Evolutionary conservation across 2,888 invertebrate genomes (phyloP).

Genomic region (Orthosia cruda): DNA sequence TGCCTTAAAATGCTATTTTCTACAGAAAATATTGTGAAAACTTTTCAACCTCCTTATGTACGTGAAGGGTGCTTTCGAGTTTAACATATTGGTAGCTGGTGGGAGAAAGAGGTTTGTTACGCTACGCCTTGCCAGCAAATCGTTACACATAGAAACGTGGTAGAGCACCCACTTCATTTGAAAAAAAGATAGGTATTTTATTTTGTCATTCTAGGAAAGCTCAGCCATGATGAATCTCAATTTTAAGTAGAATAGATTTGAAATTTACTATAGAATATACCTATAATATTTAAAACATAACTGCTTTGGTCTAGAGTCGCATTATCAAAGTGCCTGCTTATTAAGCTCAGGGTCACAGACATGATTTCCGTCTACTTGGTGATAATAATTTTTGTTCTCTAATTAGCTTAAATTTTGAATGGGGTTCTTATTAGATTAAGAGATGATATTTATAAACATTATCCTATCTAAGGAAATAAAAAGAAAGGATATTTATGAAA

Average conservation of each 20-base stretch:
- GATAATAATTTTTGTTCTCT: neutral
- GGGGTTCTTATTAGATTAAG: neutral
- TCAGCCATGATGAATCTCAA: neutral
- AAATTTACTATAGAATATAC: conserved; percentile 9
- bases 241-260: neutral
- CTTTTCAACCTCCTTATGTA: too few species aligned
- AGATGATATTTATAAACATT: neutral
- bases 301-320: conserved; percentile 7
- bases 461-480: neutral
- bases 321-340: conserved; percentile 5
- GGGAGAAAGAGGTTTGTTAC: too few species aligned
- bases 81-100: neutral
- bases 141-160: too few species aligned
- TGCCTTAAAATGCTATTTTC: too few species aligned
- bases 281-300: neutral
- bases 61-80: too few species aligned
- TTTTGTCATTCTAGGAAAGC: neutral
- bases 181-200: neutral
- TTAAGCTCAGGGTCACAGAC: conserved; percentile 9
- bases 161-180: too few species aligned
- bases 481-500: neutral
- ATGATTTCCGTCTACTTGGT: conserved; percentile 3
- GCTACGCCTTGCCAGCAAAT: neutral
- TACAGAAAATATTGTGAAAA: too few species aligned
- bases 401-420: neutral